Evolutionary conservation across 2,113 vertebrate species (phyloP), one percentile per base, ranked within the genome.

Genomic region (Apistogramma diplotaenia): DNA sequence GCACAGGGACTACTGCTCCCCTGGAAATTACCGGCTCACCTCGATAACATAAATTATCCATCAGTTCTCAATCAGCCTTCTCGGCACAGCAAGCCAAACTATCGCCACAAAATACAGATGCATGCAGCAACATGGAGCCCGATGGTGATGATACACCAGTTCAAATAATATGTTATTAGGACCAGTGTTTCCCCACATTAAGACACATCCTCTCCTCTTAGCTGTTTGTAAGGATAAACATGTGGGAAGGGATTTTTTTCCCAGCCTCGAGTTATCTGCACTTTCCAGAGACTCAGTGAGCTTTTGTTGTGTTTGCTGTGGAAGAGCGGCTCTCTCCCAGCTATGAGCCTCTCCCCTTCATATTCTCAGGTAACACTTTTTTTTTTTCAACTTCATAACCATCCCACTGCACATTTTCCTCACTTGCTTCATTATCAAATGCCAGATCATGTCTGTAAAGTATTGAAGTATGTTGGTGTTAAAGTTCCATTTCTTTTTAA

Each of bases 11-110:
- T 40, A 49, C 81, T 23, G 61, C 87, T 82, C 81, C 85, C 56
- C 84, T 85, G 86, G 81, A 93, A 93, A 93, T 92, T 79, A 92
- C 85, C 33, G 79, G 18, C 74, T 87, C 86, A 86, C 90, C 88
- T 87, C 78, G 0, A 70, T 78, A 59, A 83, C 81, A 92, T 93
- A 86, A 92, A 94, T 91, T 84, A 92, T 94, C 90, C 82, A 92
- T 90, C 85, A 78, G 77, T 31, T 87, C 82, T 84, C 89, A 88
- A 84, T 87, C 70, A 84, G 62, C 18, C 18, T 5, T 55, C 55
- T 35, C 40, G 0, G 18, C 19, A 4, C 76, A 13, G 53, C 37
- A 53, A 77, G 73, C 71, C 21, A 58, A 55, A 76, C 29, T 37
- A 10, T 73, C 59, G 21, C 16, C 8, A 5, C 6, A 19, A 77